phyloP scores from a whole-genome alignment of 2,113 vertebrate genomes.

The Alouatta palliata region DNA sequence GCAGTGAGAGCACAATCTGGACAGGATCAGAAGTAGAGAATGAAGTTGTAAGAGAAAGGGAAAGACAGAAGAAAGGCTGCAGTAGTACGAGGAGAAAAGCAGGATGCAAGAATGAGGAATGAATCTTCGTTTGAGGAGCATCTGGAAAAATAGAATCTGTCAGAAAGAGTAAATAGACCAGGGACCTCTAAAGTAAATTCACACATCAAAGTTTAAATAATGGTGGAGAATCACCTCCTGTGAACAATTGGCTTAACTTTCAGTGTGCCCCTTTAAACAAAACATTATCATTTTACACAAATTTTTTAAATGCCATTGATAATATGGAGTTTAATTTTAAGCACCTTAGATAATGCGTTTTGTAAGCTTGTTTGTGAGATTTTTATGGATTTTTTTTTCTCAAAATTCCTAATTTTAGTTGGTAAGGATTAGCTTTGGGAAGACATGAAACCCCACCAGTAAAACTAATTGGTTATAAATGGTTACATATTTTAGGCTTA shows the following conservation, averaged over 20 bases:
- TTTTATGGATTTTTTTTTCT: neutral
- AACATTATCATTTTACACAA: conserved; percentile 5
- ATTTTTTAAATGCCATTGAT: neutral
- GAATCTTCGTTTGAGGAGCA: conserved; percentile 46
- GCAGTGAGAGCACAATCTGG: conserved; percentile 16
- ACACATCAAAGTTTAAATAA: neutral
- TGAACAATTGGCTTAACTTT: conserved; percentile 19
- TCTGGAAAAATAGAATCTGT: conserved; percentile 56
- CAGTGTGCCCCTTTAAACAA: conserved; percentile 9
- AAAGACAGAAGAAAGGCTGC: neutral
- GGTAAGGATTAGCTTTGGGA: conserved; percentile 41
- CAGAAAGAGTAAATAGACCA: conserved; percentile 40
- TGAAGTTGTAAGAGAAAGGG: conserved; percentile 44
- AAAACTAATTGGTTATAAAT: conserved; percentile 52
- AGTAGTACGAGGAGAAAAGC: conserved; percentile 43
- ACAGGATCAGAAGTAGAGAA: conserved; percentile 40
- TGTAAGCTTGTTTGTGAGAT: conserved; percentile 47
- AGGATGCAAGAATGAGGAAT: conserved; percentile 5
- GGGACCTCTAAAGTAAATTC: conserved; percentile 41
- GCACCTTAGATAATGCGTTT: conserved; percentile 31
- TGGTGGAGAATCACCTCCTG: neutral
- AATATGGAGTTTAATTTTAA: conserved; percentile 50
- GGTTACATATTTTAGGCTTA: conserved; percentile 12
- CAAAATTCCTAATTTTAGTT: conserved; percentile 36
- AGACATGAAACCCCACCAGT: conserved; percentile 14